Base-by-base conservation (phyloP, 2,797 vertebrate species). In the Coregonus suidteri region DNA sequence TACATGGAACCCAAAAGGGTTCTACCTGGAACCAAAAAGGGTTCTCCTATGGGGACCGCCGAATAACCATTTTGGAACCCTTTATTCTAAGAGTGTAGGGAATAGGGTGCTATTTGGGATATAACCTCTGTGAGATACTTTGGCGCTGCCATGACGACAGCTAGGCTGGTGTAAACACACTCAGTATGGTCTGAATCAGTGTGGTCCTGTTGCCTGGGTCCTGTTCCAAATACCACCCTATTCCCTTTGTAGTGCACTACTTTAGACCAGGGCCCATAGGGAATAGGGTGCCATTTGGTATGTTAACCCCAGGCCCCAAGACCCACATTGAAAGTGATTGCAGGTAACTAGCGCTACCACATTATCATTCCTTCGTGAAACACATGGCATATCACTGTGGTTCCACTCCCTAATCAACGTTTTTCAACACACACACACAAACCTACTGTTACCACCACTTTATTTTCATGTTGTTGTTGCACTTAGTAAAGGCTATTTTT, bases 291-390 rank as follows among this genome's bases (percentile, higher is more conserved):
- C 15, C 15, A n/a, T 56, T 18, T 6, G 16, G 18, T 1, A 18
- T n/a, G 25, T 0, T 16, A 86, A 83, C 83, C 87, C 77, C 69
- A 71, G 80, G 64, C 85, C 79, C 82, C 79, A 18, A 75, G 82
- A 85, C 79, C 75, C 82, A 79, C 86, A 91, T 84, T 91, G 86
- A 79, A 91, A 87, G 86, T 86, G 89, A 91, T 90, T 91, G 84
- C 83, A 92, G 90, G 85, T 92, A 90, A 90, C 85, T 81, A 89
- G 83, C 54, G 80, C 82, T 88, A 79, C 83, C 85, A 84, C 83
- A 85, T 84, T 86, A 88, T 84, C 54, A 85, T 70, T 84, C 81
- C 80, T 87, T 88, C 86, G 84, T 88, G 88, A 89, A 80, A 77
- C 14, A 18, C 59, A 72, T 0, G 59, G 76, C 75, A 69, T 37